These are phyloP conservation scores for Tragulus kanchil DNA, from an alignment of 2,113 vertebrate species.

Conservation along the genomic window DNA sequence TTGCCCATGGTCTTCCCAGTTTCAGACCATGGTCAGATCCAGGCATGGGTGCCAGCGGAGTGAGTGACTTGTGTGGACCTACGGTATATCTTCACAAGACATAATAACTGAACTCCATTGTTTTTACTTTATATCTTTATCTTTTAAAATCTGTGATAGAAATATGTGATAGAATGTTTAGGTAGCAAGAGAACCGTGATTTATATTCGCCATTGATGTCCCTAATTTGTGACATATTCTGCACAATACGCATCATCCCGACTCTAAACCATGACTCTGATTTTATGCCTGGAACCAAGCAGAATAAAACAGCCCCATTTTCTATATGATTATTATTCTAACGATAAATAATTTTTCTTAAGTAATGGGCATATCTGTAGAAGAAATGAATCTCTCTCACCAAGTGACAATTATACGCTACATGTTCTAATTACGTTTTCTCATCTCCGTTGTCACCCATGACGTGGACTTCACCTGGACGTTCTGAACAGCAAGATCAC, in stretches of 20 bases:
- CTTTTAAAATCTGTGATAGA: background rate
- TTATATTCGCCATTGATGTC: background rate
- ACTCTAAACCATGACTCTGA: background rate
- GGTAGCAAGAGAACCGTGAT: background rate
- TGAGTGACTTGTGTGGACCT: too few relatives aligned
- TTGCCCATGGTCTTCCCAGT: background rate
- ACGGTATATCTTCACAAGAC: background rate
- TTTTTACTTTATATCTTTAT: background rate
- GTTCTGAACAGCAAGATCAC: conserved; percentile 40
- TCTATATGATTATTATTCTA: background rate
- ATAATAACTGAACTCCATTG: background rate
- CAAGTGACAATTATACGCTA: background rate
- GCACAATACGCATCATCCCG: background rate
- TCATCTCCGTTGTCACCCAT: background rate
- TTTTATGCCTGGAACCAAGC: background rate
- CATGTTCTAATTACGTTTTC: conserved; percentile 21
- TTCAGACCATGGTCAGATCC: background rate
- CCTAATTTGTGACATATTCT: background rate
- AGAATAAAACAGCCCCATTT: background rate
- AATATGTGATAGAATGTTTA: background rate
- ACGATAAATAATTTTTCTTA: background rate
- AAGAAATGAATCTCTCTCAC: background rate
- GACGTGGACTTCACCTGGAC: background rate
- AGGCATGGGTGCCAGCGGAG: background rate
- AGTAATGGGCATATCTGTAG: background rate